Evolutionary conservation across 2,888 invertebrate species (phyloP).

Genomic region (Blera fallax): DNA sequence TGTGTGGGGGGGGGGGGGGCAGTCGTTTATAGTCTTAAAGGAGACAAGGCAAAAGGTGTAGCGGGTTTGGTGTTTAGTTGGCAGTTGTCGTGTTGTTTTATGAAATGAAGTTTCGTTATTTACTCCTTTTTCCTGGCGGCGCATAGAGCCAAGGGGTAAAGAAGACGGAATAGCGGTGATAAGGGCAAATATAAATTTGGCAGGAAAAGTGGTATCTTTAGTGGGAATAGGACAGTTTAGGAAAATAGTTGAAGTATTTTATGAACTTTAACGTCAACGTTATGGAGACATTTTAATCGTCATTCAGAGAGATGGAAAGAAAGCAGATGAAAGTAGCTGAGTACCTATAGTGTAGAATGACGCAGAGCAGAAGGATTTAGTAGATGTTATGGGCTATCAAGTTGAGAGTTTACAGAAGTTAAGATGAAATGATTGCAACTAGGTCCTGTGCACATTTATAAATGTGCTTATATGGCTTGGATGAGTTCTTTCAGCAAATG

Average conservation of each 20-base stretch:
- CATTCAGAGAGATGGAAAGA: too few species aligned
- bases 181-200: conserved; percentile 50
- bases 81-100: conserved; percentile 63
- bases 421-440: too few species aligned
- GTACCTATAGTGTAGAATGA: too few species aligned
- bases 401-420: too few species aligned
- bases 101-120: conserved; percentile 63
- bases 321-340: too few species aligned
- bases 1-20: not conserved
- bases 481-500: too few species aligned
- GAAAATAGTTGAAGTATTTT: conserved; percentile 1
- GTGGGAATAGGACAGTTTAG: not conserved
- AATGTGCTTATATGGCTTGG: too few species aligned
- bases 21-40: not conserved
- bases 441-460: too few species aligned
- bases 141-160: not conserved
- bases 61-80: conserved; percentile 48
- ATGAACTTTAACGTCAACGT: not conserved
- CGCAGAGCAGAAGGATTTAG: too few species aligned
- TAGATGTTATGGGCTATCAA: too few species aligned
- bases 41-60: not conserved
- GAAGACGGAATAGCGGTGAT: conserved; percentile 3
- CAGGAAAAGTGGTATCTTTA: conserved; percentile 2
- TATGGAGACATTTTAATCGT: not conserved
- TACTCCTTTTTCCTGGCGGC: conserved; percentile 21